Percentiles rank a stretch among this genome's conserved stretches.
phyloP scores from a whole-genome alignment of 2,797 vertebrate genomes.

The Emydoidea blandingii region DNA sequence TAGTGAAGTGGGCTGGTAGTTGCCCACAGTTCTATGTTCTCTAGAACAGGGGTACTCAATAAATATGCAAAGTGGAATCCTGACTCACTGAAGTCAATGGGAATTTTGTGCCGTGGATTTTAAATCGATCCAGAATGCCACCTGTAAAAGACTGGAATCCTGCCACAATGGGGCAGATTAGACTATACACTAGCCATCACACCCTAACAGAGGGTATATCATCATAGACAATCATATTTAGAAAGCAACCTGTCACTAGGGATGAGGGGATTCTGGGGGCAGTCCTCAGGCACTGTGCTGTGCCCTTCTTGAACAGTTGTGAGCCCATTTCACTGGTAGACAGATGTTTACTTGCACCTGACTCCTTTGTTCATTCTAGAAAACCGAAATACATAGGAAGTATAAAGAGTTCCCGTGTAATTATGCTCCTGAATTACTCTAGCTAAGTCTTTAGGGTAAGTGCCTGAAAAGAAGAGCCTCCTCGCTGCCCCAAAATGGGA shows the following conservation, averaged over 20 bases:
- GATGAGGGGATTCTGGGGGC: constrained; percentile 44
- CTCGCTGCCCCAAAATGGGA: not conserved
- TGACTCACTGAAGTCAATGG: not conserved
- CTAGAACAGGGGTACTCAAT: constrained; percentile 34
- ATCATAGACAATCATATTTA: constrained; percentile 37
- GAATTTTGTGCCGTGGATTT: not conserved
- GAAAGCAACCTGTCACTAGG: not conserved
- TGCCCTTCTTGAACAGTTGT: constrained; percentile 38
- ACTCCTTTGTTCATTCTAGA: constrained; percentile 31
- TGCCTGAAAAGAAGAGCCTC: constrained; percentile 28
- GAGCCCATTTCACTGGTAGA: not conserved
- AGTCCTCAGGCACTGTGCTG: constrained; percentile 41
- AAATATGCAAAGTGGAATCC: constrained; percentile 16
- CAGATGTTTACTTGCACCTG: constrained; percentile 43
- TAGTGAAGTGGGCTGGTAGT: constrained; percentile 25
- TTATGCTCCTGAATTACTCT: constrained; percentile 49
- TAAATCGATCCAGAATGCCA: constrained; percentile 27
- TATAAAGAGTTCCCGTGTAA: not conserved
- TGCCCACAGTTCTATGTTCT: constrained; percentile 15
- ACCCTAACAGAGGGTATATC: not conserved
- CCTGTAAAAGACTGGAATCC: not conserved
- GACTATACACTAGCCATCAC: constrained; percentile 24
- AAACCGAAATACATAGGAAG: constrained; percentile 1
- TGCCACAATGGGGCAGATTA: not conserved
- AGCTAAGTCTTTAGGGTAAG: not conserved